phyloP scores from a whole-genome alignment of 2,888 invertebrate species.

The Abscondita cerata region DNA sequence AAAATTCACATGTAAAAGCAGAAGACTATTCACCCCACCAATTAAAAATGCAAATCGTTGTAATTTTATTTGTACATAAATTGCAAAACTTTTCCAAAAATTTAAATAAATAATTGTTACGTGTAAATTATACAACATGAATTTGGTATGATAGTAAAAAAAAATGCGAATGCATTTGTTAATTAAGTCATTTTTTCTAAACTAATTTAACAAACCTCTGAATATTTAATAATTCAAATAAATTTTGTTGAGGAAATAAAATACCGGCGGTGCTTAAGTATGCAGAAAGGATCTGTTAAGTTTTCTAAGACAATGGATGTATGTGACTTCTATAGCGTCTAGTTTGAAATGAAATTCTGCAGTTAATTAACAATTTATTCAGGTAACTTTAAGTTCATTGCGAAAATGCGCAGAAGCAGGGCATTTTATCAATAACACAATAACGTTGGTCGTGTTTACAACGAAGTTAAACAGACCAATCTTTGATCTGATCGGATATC shows the following conservation, averaged over 20 bases:
- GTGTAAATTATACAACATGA: not conserved
- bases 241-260: no score
- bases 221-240: no score
- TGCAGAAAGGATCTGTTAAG: no score
- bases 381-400: constrained; percentile 11
- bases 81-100: constrained; percentile 3
- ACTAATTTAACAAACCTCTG: no score
- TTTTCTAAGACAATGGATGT: no score
- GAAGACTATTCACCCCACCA: not conserved
- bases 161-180: no score
- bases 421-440: constrained; percentile 25
- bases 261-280: no score
- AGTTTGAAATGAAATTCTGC: no score
- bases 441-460: constrained; percentile 20
- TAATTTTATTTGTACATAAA: constrained; percentile 17
- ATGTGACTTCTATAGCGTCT: no score
- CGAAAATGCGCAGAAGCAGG: constrained; percentile 20
- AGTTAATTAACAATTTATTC: constrained; percentile 19
- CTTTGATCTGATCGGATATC: constrained; percentile 25
- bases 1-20: not conserved
- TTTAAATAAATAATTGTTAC: constrained; percentile 8
- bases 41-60: constrained; percentile 18
- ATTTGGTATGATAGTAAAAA: no score
- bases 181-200: no score
- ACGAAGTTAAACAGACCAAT: constrained; percentile 22